These are phyloP conservation scores for Alviniconcha strummeri DNA, from an alignment of 2,888 invertebrate species.

Conservation along the genomic window DNA sequence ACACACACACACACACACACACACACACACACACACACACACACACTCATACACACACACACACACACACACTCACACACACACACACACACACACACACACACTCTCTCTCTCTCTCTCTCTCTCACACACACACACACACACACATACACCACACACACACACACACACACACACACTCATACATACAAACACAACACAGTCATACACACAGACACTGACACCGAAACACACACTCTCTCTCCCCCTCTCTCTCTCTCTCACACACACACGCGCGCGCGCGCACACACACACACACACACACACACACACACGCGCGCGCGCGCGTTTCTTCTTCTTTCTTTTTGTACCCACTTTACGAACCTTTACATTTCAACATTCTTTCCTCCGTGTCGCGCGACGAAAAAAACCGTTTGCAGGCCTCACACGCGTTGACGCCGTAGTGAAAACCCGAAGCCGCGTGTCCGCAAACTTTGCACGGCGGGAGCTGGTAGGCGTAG, in stretches of 20 bases:
- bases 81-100: too few species aligned
- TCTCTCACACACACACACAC: neutral
- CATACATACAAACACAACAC: too few species aligned
- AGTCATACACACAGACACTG: too few species aligned
- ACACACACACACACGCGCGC: too few species aligned
- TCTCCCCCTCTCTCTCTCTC: too few species aligned
- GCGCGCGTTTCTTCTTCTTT: too few species aligned
- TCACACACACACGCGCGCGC: too few species aligned
- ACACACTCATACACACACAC: neutral
- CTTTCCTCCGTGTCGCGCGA: constrained; percentile 28
- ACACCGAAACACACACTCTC: too few species aligned
- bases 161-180: too few species aligned
- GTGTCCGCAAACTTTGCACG: constrained; percentile 39
- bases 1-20: neutral
- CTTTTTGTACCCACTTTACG: too few species aligned
- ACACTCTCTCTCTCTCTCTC: neutral
- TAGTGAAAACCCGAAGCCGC: constrained; percentile 43
- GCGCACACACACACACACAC: too few species aligned
- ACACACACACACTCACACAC: neutral
- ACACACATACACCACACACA: neutral
- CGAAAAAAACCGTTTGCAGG: constrained; percentile 43
- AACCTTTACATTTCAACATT: constrained; percentile 43
- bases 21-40: neutral
- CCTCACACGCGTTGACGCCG: constrained; percentile 44
- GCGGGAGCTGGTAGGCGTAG: constrained; percentile 26